A percentile compares a stretch with the other conserved stretches of the same genome.
phyloP scores from a whole-genome alignment of 2,797 vertebrate genomes.

The Falco concolor region DNA sequence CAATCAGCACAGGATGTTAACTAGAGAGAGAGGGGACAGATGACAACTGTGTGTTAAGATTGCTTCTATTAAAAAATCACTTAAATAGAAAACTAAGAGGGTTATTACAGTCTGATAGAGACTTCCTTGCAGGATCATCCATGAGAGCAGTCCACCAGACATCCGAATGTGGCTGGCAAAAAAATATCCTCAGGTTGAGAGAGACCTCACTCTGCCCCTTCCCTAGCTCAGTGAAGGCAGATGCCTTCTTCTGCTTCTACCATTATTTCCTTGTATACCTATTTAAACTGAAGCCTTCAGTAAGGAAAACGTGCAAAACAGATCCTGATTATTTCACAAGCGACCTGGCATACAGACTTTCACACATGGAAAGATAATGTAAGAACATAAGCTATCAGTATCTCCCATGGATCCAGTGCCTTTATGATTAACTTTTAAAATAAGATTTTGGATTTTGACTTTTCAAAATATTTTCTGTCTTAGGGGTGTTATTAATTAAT shows the following conservation, averaged over 20 bases:
- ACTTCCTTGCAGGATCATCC: background rate
- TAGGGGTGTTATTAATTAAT: conserved; percentile 58
- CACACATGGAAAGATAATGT: background rate
- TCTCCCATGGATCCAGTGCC: background rate
- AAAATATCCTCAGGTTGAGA: background rate
- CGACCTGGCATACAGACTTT: fast-evolving
- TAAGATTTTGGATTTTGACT: background rate
- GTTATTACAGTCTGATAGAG: fast-evolving
- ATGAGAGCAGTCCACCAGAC: too few relatives aligned
- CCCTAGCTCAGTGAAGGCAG: background rate
- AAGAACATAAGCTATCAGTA: background rate
- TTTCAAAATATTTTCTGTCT: conserved; percentile 30
- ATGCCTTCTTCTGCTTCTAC: background rate
- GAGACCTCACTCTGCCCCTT: background rate
- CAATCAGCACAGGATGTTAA: background rate
- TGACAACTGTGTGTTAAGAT: fast-evolving
- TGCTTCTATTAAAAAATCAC: background rate
- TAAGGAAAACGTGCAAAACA: background rate
- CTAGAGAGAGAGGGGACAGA: background rate
- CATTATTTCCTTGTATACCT: background rate
- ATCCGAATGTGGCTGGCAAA: background rate
- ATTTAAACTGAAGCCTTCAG: background rate
- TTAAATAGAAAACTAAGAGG: background rate
- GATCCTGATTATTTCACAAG: background rate
- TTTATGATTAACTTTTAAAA: background rate